Evolutionary conservation across 2,113 vertebrate genomes (phyloP), one percentile per base, ranked within the genome.

Genomic region (Baryphthengus martii): DNA sequence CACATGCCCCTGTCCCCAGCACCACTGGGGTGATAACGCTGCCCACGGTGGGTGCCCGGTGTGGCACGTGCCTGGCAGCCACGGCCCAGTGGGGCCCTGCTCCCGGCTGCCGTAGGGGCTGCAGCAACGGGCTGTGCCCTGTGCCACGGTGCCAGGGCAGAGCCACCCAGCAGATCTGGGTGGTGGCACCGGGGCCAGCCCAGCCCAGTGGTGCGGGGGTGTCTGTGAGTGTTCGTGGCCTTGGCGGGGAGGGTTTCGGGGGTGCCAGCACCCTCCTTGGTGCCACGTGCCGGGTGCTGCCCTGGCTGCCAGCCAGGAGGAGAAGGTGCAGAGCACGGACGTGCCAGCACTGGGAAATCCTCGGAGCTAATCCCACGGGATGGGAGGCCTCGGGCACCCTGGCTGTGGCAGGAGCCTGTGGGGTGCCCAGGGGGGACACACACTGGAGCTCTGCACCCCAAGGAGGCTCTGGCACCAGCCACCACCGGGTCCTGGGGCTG

Each of bases 61-160:
- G 24, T 28, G 88, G 68, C 93, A 93, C 93, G 77, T 95, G 95
- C 88, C 88, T 91, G 85, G 93, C 95, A 68, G 73, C 93, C 44
- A 5, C 5, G 15, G 63, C 91, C 49, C 75, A 45, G 88, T 59
- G 63, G 91, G 95, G 93, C 88, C 88, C 55, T 19, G 6, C 91
- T 95, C 85, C 76, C 55, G 18, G 63, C 78, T 65, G 90, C 95
- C 50, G 78, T 90, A 58, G 90, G 88, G 81, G 52, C 80, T 72
- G 85, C 76, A 15, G 85, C 9, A 21, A 33, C 5, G 16, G 25
- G 65, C 80, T 10, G 70, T 13, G 70, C 21, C 89, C 52, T 1
- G 42, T 12, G 13, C 58, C 7, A 5, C 12, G 0, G 44, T 73
- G 91, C 91, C 88, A 59, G 85, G 77, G 59, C 72, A 67, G 67